phyloP scores from a whole-genome alignment of 2,797 vertebrate species.

The Anableps anableps region DNA sequence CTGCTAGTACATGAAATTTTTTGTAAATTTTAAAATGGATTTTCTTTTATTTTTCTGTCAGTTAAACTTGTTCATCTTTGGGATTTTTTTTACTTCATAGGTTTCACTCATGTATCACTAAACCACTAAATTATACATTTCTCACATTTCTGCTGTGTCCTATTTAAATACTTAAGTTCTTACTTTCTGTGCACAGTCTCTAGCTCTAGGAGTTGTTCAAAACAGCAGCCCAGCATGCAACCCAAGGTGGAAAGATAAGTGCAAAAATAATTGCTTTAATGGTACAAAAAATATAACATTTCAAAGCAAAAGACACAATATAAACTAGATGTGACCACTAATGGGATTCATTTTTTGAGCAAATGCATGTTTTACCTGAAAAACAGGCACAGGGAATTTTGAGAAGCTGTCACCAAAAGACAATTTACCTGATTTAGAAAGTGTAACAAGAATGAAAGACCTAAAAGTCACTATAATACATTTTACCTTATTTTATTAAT shows the following conservation, averaged over 20 bases:
- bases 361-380: neutral
- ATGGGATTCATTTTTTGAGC: neutral
- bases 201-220: neutral
- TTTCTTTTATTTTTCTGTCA: neutral
- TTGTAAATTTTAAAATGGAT: neutral
- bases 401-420: neutral
- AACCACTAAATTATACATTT: neutral
- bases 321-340: neutral
- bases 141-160: neutral
- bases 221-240: neutral
- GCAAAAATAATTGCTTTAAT: neutral
- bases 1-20: neutral
- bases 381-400: neutral
- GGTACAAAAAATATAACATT: neutral
- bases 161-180: neutral
- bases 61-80: neutral
- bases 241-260: neutral
- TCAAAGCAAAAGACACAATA: neutral
- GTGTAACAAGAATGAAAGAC: neutral
- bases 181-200: no score
- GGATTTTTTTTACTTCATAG: neutral
- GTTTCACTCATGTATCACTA: neutral
- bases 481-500: neutral
- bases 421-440: neutral
- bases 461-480: neutral